Evolutionary conservation across 1,140 invertebrate genomes (phyloP).

Genomic region (Harpegnathos saltator): DNA sequence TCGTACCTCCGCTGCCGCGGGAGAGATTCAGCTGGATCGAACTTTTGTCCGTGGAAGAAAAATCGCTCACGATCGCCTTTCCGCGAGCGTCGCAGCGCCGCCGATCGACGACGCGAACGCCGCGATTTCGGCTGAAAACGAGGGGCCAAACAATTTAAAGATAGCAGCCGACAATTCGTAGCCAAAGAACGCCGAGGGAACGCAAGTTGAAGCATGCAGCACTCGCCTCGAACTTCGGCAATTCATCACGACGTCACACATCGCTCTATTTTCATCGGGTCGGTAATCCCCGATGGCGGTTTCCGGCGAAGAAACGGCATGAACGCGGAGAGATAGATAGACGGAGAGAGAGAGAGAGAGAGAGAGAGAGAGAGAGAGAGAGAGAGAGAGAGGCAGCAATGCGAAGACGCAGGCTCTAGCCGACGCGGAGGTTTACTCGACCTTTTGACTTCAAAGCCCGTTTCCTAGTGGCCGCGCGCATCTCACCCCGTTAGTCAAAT

Average conservation of each 20-base stretch:
- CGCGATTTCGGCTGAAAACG: neutral
- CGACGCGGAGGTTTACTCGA: constrained; percentile 35
- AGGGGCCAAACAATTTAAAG: constrained; percentile 33
- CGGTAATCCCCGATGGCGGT: neutral
- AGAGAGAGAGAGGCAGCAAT: no score
- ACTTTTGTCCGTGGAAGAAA: no score
- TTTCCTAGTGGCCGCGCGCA: constrained; percentile 63
- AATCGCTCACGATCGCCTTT: no score
- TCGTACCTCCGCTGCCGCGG: no score
- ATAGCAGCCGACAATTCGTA: neutral
- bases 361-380: no score
- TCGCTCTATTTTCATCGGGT: neutral
- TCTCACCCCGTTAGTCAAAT: constrained; percentile 66
- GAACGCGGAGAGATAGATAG: neutral
- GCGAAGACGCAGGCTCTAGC: constrained; percentile 10
- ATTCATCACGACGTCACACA: neutral
- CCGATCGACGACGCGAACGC: constrained; percentile 6
- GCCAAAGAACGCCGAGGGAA: neutral
- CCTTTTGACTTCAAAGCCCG: constrained; percentile 52
- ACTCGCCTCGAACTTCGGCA: neutral
- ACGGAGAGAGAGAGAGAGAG: no score
- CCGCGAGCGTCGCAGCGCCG: neutral
- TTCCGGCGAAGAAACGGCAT: neutral
- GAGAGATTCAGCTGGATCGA: no score
- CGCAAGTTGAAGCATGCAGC: constrained; percentile 20